phyloP scores from a whole-genome alignment of 2,797 vertebrate species.

The Rhinophrynus dorsalis region DNA sequence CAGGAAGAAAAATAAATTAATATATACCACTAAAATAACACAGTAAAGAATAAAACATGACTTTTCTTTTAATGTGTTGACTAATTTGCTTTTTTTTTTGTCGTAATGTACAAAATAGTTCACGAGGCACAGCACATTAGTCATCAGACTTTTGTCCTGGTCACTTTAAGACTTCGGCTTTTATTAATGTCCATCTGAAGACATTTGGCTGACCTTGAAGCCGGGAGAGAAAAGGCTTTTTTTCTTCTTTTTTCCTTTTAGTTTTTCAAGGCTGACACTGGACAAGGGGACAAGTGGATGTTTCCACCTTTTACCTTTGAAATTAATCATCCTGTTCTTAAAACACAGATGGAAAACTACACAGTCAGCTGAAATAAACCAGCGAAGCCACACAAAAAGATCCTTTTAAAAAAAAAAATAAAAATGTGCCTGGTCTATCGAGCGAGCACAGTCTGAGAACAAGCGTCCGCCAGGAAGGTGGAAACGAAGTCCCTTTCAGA shows the following conservation, averaged over 20 bases:
- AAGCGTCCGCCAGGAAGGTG: neutral
- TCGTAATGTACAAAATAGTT: no score
- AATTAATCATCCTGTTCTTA: conserved; percentile 37
- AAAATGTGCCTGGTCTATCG: neutral
- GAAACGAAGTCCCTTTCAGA: conserved; percentile 33
- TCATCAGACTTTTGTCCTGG: no score
- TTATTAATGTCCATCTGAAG: conserved; percentile 4
- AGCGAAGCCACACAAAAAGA: conserved; percentile 18
- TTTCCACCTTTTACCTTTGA: conserved; percentile 22
- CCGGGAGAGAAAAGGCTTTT: no score
- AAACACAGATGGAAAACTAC: conserved; percentile 39
- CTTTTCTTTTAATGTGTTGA: no score
- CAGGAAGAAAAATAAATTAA: no score
- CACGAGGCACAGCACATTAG: no score
- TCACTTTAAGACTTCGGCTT: neutral
- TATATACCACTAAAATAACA: no score
- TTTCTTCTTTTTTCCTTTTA: conserved; percentile 17
- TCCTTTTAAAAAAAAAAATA: neutral
- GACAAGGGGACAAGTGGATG: conserved; percentile 2
- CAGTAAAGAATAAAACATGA: no score
- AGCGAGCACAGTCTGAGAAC: neutral
- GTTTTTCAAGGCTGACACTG: conserved; percentile 32
- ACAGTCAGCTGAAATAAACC: conserved; percentile 22
- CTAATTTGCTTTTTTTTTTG: no score
- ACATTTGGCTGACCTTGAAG: conserved; percentile 28